Evolutionary conservation across 2,797 vertebrate genomes (phyloP), one percentile per base, ranked within the genome.

Genomic region (Centroberyx gerrardi): DNA sequence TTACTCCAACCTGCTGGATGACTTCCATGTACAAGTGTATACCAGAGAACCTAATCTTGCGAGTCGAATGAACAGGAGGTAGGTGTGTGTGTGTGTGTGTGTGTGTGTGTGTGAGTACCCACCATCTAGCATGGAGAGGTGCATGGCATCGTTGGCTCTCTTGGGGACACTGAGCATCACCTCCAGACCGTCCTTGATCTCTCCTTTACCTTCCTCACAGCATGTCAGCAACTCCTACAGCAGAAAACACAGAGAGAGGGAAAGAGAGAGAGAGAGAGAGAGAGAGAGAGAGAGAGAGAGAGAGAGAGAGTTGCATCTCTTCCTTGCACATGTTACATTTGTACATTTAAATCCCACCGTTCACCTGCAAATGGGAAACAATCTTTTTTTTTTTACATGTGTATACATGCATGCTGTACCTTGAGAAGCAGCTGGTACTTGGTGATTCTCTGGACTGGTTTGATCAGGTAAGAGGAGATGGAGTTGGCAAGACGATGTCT

Each of bases 71-170:
- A 58, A 44, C 31, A 56, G 27, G 14, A 38, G 8, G 48, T 29
- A 1, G 0, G 2, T 51, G 33, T 33, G 63, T 51, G 22, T 53
- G 46, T 66, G 31, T 38, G 29, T 36, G 29, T 52, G 46, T 65
- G 49, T 65, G 29, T 51, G 48, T 54, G 49, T 42, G 33, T 42
- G 27, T 29, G 36, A 14, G 4, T 60, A 54, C 78, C 3, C 31
- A 99, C 98, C 98, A 94, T 99, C 98, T 87, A 99, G 93, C 98
- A 99, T 99, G 80, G 98, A 99, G 73, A 99, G 97, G 90, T 99
- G 98, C 98, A 99, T 99, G 90, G 98, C 98, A 59, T 99, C 98
- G 2, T 99, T 99, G 88, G 98, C 98, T 93, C 93, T 96, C 92
- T 99, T 99, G 18, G 98, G 98, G 72, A 99, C 98, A 14, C 98